Evolutionary conservation across 2,797 vertebrate genomes (phyloP), one percentile per base, ranked within the genome.

Genomic region (Furcifer pardalis): DNA sequence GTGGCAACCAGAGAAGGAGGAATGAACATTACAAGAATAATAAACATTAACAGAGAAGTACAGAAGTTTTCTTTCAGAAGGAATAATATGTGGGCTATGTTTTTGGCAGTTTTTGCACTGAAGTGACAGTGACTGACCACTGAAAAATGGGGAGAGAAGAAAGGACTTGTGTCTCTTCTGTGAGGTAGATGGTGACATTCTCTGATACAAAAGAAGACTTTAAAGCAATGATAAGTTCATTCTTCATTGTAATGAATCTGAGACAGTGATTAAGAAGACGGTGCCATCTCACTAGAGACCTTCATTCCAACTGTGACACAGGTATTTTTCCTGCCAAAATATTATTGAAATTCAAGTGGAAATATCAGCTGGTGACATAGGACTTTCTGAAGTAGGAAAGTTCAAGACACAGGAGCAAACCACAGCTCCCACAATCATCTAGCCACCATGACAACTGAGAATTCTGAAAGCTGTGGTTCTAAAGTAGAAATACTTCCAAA

Each of bases 261-360:
- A 74, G 63, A 90, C 87, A 63, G 10, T 84, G 79, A 46, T 0
- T 0, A 73, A 44, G 80, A 66, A 68, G 80, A 84, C 44, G 35
- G 75, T 87, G 62, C n/a, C 2, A 52, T 60, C 77, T 77, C 12
- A 86, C 84, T 21, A 69, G 78, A 42, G 15, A 56, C 17, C n/a
- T 62, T 2, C 5, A 56, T 65, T 66, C 37, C 76, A 0, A 0
- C 62, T 46, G 62, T 12, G 74, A 46, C 79, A 73, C 84, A 84
- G 65, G 6, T 3, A 0, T 12, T 63, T 66, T 77, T 85, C 75
- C 46, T 84, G 8, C 17, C 81, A 86, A 89, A 84, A 77, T 21
- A 86, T 12, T 12, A 59, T 82, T 71, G 4, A 65, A 49, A 59
- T 71, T 17, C 37, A 60, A n/a, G 65, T 56, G 23, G 44, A 37